Evolutionary conservation across 2,113 vertebrate species (phyloP).

Genomic region (Macaca nemestrina): DNA sequence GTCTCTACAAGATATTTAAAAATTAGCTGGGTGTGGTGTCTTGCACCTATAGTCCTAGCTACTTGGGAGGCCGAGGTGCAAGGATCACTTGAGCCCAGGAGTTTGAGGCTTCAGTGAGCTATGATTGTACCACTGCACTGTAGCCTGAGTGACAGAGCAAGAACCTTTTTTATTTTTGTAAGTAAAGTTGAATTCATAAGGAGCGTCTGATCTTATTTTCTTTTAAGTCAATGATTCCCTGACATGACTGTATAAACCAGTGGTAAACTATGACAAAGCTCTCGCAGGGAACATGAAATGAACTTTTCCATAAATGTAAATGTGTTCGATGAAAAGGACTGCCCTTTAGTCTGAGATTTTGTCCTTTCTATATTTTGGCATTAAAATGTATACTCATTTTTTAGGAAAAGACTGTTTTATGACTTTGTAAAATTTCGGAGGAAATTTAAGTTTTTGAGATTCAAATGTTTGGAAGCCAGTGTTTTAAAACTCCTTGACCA

Average conservation of each 20-base stretch:
- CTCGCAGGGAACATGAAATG: background rate
- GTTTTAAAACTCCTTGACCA: background rate
- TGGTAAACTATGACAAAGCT: background rate
- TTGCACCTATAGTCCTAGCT: too few species aligned
- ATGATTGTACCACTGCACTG: too few species aligned
- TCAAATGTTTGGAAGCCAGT: background rate
- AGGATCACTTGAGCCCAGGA: too few species aligned
- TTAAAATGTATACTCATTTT: background rate
- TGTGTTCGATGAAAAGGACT: background rate
- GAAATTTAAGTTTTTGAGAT: background rate
- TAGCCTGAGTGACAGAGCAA: too few species aligned
- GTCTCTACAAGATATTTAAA: too few species aligned
- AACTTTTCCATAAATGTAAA: background rate
- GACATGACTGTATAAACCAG: background rate
- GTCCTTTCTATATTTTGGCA: background rate
- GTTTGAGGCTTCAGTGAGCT: too few species aligned
- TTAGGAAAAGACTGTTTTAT: background rate
- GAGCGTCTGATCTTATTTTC: background rate
- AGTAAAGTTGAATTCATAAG: background rate
- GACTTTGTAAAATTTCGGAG: background rate
- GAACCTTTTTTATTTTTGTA: background rate
- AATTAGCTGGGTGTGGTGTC: too few species aligned
- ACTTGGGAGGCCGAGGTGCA: too few species aligned
- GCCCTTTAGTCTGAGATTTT: conserved; percentile 19
- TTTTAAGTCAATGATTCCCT: background rate